Conservation (phyloP, 2,888 invertebrate genomes). For the Stegana nigrithorax region DNA sequence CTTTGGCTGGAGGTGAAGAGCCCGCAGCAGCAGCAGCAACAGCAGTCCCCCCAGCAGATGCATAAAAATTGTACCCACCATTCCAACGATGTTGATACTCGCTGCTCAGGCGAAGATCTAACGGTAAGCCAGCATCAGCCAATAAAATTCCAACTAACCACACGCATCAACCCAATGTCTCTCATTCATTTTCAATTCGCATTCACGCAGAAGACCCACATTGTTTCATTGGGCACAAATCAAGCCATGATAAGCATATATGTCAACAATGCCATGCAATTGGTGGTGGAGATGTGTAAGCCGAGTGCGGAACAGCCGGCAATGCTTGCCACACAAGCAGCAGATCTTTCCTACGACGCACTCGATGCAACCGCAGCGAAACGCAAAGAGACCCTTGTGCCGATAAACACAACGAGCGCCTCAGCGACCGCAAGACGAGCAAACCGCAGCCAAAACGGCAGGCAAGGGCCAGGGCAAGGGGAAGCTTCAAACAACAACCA, state of each 20-base stretch:
- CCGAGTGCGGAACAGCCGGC: conserved; percentile 57
- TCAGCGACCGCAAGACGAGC: conserved; percentile 1
- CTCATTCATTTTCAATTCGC: not conserved
- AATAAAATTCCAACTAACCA: not conserved
- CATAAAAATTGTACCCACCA: too few relatives aligned
- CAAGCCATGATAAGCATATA: conserved; percentile 65
- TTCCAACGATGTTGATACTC: conserved; percentile 64
- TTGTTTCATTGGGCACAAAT: conserved; percentile 67
- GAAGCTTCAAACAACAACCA: conserved; percentile 1
- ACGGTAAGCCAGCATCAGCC: conserved; percentile 40
- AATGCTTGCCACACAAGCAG: conserved; percentile 22
- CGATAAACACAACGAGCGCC: not conserved
- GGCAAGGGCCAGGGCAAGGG: not conserved
- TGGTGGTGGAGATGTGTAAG: conserved; percentile 62
- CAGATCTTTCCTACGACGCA: not conserved
- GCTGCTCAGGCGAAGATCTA: conserved; percentile 54
- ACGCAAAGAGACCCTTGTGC: not conserved
- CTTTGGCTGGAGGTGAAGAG: conserved; percentile 64
- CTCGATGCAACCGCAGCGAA: conserved; percentile 8
- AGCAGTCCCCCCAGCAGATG: conserved; percentile 51
- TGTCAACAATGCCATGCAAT: conserved; percentile 58
- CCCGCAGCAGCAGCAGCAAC: conserved; percentile 48
- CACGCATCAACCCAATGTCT: too few relatives aligned
- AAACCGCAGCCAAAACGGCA: conserved; percentile 23
- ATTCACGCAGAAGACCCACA: conserved; percentile 56